Evolutionary conservation across 2,113 vertebrate species (phyloP).

Genomic region (Bagarius yarrelli): DNA sequence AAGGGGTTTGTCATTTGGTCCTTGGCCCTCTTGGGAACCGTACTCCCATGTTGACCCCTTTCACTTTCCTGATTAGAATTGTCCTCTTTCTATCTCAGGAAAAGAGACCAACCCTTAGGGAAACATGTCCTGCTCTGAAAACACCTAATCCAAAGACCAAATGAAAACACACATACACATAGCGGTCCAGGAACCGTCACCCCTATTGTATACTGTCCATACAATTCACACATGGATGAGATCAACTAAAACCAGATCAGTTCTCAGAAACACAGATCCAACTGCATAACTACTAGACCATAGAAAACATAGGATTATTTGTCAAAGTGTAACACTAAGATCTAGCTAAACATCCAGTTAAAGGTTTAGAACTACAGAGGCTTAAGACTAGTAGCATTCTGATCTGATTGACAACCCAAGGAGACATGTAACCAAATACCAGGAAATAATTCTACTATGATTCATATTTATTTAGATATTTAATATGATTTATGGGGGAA

Average conservation of each 20-base stretch:
- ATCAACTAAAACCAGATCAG: background rate
- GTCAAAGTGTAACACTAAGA: background rate
- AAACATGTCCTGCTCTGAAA: constrained; percentile 62
- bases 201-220: background rate
- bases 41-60: constrained; percentile 58
- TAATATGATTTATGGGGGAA: too few species aligned
- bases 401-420: background rate
- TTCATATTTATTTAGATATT: background rate
- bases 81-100: constrained; percentile 80
- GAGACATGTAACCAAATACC: background rate
- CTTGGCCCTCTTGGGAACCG: constrained; percentile 61
- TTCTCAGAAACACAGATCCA: background rate
- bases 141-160: constrained; percentile 45
- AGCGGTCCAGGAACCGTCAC: background rate
- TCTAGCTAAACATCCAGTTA: background rate
- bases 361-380: background rate
- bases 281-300: background rate
- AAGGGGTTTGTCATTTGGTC: constrained; percentile 50
- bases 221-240: background rate
- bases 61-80: constrained; percentile 76
- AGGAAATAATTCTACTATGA: background rate
- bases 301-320: background rate
- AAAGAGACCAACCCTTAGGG: constrained; percentile 72
- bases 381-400: background rate
- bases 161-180: constrained; percentile 41